phyloP scores from a whole-genome alignment of 2,888 invertebrate species.

The Polydrusus cervinus region DNA sequence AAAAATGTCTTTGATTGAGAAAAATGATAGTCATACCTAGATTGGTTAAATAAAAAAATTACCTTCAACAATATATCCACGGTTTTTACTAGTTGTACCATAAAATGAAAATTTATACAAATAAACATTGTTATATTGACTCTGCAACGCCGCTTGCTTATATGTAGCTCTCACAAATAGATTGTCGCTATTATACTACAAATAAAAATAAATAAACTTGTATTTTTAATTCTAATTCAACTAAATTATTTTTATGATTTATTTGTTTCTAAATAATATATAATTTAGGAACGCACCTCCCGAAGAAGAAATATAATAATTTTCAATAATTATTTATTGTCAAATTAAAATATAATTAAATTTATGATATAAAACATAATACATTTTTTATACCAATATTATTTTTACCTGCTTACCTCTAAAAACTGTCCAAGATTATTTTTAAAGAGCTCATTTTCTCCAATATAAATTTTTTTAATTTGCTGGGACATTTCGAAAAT shows the following conservation, averaged over 20 bases:
- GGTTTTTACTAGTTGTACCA: constrained; percentile 49
- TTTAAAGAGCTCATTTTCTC: constrained; percentile 9
- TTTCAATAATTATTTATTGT: neutral
- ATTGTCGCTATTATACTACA: constrained; percentile 56
- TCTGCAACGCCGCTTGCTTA: constrained; percentile 56
- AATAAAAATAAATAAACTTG: constrained; percentile 14
- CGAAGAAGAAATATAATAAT: too few species aligned
- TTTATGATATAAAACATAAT: too few species aligned
- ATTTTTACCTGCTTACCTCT: constrained; percentile 31
- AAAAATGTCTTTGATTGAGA: too few species aligned
- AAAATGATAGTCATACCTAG: too few species aligned
- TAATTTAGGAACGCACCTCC: too few species aligned
- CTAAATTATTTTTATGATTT: neutral
- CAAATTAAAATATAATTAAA: too few species aligned
- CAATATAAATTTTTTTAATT: constrained; percentile 33
- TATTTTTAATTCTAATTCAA: neutral
- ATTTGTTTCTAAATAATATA: too few species aligned
- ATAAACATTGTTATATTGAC: constrained; percentile 54
- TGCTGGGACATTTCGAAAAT: neutral
- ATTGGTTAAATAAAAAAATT: neutral
- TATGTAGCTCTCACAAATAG: constrained; percentile 54
- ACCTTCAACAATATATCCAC: constrained; percentile 38
- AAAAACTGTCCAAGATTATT: constrained; percentile 30
- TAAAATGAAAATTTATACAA: constrained; percentile 58
- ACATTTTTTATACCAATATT: too few species aligned